phyloP scores from a whole-genome alignment of 2,113 vertebrate species.

The Diadophis punctatus region DNA sequence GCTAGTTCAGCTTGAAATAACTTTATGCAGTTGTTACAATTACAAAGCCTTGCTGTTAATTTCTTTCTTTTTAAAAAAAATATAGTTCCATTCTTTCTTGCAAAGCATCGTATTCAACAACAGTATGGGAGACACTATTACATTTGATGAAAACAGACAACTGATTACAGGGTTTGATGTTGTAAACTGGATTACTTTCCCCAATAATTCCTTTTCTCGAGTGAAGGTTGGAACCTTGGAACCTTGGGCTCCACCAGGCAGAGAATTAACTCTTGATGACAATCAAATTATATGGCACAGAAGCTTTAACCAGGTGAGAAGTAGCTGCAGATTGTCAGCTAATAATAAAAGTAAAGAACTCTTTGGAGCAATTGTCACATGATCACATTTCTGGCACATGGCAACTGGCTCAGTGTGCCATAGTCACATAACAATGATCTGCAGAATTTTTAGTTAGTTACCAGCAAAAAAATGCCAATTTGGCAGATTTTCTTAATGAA shows the following conservation, averaged over 20 bases:
- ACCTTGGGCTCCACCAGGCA: neutral
- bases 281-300: neutral
- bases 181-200: neutral
- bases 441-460: too few species aligned
- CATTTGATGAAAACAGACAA: neutral
- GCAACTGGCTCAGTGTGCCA: neutral
- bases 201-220: neutral
- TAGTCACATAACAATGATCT: too few species aligned
- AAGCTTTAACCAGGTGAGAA: neutral
- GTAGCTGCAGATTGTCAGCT: neutral
- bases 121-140: neutral
- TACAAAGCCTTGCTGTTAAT: neutral
- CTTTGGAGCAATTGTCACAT: neutral
- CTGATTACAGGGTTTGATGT: neutral
- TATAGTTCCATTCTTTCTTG: neutral
- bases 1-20: neutral
- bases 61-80: neutral
- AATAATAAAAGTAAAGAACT: rapidly evolving
- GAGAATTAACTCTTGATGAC: neutral
- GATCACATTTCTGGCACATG: neutral
- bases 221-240: neutral
- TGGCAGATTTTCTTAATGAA: too few species aligned
- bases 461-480: too few species aligned
- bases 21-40: neutral
- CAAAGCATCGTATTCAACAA: neutral